A percentile compares a stretch with the other conserved stretches of the same genome.
Evolutionary conservation across 2,113 vertebrate species (phyloP).

Genomic region (Motacilla tschutschensis): DNA sequence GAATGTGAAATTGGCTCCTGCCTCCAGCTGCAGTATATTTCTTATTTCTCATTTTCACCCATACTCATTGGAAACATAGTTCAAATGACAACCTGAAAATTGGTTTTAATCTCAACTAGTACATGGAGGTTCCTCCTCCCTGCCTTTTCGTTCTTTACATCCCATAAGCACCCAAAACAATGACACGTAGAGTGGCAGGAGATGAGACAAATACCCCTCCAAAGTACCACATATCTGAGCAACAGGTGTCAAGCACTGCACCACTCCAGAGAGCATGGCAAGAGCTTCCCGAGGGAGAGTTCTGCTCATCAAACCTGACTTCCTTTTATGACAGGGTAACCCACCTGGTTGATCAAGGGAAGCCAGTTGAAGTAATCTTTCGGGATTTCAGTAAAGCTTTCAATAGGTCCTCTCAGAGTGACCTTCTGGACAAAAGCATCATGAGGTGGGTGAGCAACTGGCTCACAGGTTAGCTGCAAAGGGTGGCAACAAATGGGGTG

Average conservation of each 20-base stretch:
- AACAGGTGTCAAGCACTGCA: not conserved
- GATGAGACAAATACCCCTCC: not conserved
- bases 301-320: not conserved
- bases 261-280: not conserved
- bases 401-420: fast-evolving
- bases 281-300: not conserved
- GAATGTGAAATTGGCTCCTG: not conserved
- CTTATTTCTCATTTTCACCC: constrained; percentile 34
- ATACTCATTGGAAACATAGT: not conserved
- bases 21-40: constrained; percentile 7
- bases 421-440: not conserved
- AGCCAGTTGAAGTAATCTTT: not conserved
- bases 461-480: fast-evolving
- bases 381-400: not conserved
- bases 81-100: not conserved
- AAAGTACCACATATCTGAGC: not conserved
- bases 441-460: not conserved
- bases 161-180: not conserved
- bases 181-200: not conserved
- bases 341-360: not conserved
- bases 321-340: not conserved
- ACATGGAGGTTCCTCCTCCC: fast-evolving
- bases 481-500: not conserved
- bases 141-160: not conserved
- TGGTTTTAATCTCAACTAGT: not conserved